Evolutionary conservation across 2,113 vertebrate genomes (phyloP), one percentile per base, ranked within the genome.

Genomic region (Cyprinodon variegatus): DNA sequence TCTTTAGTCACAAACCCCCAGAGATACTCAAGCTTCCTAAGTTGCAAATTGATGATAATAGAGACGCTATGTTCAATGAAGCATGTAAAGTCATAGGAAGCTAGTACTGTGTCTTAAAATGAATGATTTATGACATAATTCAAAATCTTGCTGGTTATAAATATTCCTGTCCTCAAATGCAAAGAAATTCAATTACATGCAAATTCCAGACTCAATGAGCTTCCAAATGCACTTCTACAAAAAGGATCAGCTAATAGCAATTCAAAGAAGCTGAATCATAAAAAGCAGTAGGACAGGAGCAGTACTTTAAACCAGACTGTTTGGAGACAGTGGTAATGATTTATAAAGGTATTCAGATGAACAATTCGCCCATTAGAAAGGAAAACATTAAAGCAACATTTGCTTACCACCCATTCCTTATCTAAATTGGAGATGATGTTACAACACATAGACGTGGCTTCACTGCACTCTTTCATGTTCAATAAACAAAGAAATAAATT

Each of bases 321-420:
- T 88, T 82, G 80, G 83, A 70, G 78, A 84, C 74, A 63, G 41
- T 80, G 79, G 85, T 78, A 72, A 78, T 91, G 90, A 90, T 90
- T 88, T 88, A 92, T 88, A 88, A 83, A 75, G 67, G 81, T 86
- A 89, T 88, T 92, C 83, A 85, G 79, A 87, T 64, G 85, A 91
- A 89, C 79, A 77, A 74, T 92, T 90, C 90, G 87, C 83, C 90
- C 89, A 89, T 93, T 90, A 93, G 77, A 79, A 67, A 83, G 68
- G 68, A 88, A 88, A 91, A 88, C 84, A 84, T 76, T 41, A 79
- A 89, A 84, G 60, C 88, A 72, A 76, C 85, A 78, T 86, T 79
- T 70, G 78, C 78, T 85, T 75, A 69, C 65, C 46, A 74, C 83
- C 81, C 81, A 77, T 70, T 83, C 66, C 72, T 76, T 36, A 85